phyloP scores from a whole-genome alignment of 2,113 vertebrate genomes.

The Parotia lawesii region DNA sequence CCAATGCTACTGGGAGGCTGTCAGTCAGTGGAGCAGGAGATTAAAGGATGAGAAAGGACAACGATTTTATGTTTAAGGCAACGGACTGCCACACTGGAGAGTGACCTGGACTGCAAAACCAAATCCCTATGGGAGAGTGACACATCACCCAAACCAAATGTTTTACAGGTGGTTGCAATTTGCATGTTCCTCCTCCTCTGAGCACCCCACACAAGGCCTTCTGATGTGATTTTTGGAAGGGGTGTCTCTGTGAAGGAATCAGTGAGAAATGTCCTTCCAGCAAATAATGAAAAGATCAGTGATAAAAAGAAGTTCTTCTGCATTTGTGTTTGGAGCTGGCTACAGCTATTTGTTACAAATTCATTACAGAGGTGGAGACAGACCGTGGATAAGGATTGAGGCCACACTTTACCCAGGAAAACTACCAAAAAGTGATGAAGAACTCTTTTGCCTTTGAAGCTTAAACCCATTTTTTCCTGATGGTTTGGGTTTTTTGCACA shows the following conservation, averaged over 20 bases:
- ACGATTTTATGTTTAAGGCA: background rate
- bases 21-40: background rate
- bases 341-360: background rate
- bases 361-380: background rate
- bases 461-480: background rate
- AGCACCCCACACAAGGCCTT: background rate
- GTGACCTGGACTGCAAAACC: background rate
- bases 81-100: background rate
- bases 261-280: background rate
- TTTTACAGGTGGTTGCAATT: background rate
- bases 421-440: background rate
- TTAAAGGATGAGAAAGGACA: background rate
- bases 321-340: background rate
- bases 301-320: background rate
- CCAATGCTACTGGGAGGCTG: rapidly evolving
- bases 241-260: background rate
- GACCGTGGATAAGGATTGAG: background rate
- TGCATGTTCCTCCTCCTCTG: background rate
- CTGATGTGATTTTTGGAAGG: background rate
- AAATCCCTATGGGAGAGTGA: background rate
- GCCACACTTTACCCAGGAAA: background rate
- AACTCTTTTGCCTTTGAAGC: background rate
- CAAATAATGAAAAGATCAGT: background rate
- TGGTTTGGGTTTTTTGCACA: background rate
- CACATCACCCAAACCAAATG: background rate